Conservation (phyloP, 2,797 vertebrate species). For the Trichosurus vulpecula region DNA sequence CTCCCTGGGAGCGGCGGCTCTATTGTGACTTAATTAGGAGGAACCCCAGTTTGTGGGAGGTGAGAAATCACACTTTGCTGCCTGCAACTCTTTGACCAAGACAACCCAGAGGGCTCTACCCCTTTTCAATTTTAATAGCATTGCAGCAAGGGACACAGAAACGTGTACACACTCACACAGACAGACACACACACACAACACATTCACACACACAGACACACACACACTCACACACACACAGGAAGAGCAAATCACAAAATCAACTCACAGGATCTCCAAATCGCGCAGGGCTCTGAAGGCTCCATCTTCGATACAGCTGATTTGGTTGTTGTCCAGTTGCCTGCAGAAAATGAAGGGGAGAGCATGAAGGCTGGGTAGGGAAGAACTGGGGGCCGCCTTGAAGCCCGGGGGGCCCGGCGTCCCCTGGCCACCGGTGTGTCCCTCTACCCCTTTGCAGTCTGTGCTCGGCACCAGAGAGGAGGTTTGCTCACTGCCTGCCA, state of each 20-base stretch:
- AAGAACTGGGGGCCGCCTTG: conserved; percentile 75
- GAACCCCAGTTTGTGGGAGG: conserved; percentile 73
- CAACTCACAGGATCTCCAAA: conserved; percentile 99
- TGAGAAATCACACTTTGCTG: conserved; percentile 71
- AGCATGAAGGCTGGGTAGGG: conserved; percentile 86
- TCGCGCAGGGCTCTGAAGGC: conserved; percentile 99
- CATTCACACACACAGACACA: conserved; percentile 12
- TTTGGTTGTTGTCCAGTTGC: conserved; percentile 99
- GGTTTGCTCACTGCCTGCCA: conserved; percentile 89
- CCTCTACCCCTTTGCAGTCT: conserved; percentile 86
- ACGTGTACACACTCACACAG: conserved; percentile 43
- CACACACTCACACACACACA: conserved; percentile 51
- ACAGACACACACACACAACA: conserved; percentile 51
- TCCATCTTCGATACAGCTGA: conserved; percentile 99
- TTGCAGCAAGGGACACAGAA: conserved; percentile 76
- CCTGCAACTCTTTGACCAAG: conserved; percentile 73
- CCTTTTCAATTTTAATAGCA: conserved; percentile 57
- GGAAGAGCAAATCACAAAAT: conserved; percentile 76
- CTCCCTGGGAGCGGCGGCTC: conserved; percentile 56
- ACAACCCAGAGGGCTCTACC: conserved; percentile 61
- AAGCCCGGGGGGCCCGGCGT: conserved; percentile 74
- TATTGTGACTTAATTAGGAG: conserved; percentile 78
- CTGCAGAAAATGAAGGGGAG: conserved; percentile 90
- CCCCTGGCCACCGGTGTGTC: conserved; percentile 81
- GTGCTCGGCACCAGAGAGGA: conserved; percentile 82